phyloP scores from a whole-genome alignment of 2,888 invertebrate species.

The Andrena haemorrhoa region DNA sequence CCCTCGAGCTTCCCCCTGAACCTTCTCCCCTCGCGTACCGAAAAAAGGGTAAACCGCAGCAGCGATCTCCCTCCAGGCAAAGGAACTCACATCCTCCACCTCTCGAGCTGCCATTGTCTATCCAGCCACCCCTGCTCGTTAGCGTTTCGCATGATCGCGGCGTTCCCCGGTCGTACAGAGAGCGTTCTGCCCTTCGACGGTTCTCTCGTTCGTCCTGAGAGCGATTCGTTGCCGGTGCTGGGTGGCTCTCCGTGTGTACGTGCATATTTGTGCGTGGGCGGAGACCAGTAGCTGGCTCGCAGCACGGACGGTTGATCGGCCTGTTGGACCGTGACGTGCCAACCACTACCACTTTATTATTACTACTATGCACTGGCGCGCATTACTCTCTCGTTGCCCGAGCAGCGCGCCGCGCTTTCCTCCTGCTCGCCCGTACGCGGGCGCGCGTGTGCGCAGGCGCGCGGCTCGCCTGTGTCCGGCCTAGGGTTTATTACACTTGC shows the following conservation, averaged over 20 bases:
- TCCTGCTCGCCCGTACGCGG: conserved; percentile 4
- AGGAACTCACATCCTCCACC: background rate
- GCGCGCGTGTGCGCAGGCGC: background rate
- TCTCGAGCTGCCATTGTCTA: background rate
- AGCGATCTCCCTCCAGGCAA: background rate
- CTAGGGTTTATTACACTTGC: conserved; percentile 77
- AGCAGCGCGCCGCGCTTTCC: conserved; percentile 26
- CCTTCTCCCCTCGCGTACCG: background rate
- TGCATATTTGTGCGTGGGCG: conserved; percentile 78
- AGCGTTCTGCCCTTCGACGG: conserved; percentile 8
- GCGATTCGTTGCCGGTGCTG: background rate
- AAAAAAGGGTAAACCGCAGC: background rate
- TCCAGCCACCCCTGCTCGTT: conserved; percentile 5
- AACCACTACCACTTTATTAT: conserved; percentile 83
- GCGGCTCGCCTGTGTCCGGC: conserved; percentile 24
- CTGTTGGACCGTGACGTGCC: conserved; percentile 83
- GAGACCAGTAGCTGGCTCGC: conserved; percentile 82
- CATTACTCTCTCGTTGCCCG: conserved; percentile 58
- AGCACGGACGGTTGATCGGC: conserved; percentile 82
- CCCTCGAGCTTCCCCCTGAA: background rate
- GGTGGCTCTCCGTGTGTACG: conserved; percentile 29
- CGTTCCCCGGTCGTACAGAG: background rate
- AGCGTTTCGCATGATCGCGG: conserved; percentile 20
- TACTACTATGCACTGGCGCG: conserved; percentile 75
- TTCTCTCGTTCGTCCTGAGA: background rate